Percentiles rank a stretch among this genome's conserved stretches.
Evolutionary conservation across 2,888 invertebrate genomes (phyloP).

Genomic region (Pantelozetes paolii): DNA sequence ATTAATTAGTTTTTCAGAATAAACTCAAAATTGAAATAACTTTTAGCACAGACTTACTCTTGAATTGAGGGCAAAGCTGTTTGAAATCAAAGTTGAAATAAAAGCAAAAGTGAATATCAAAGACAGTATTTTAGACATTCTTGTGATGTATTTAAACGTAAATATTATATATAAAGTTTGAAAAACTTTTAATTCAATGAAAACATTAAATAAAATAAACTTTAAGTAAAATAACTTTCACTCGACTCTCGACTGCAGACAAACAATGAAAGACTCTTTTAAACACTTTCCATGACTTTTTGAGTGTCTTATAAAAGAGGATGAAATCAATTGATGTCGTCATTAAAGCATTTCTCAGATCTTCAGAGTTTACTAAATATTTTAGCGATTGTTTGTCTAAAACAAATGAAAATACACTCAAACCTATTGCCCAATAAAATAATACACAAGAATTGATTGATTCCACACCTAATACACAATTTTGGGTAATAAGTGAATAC

Average conservation of each 20-base stretch:
- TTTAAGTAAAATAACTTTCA: neutral
- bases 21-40: neutral
- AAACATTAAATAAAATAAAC: neutral
- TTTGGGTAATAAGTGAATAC: no score
- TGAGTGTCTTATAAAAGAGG: neutral
- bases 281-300: conserved; percentile 8
- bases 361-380: neutral
- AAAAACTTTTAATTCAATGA: neutral
- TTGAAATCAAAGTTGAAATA: conserved; percentile 10
- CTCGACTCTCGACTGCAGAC: neutral
- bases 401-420: neutral
- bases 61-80: neutral
- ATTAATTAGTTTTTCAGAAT: neutral
- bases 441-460: no score
- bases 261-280: neutral
- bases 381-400: neutral
- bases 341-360: conserved; percentile 3
- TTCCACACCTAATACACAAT: no score
- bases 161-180: neutral
- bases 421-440: no score
- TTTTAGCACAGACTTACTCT: neutral
- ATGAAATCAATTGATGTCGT: conserved; percentile 7
- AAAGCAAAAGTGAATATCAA: neutral
- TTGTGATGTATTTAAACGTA: neutral
- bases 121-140: neutral